A percentile compares a stretch with the other conserved stretches of the same genome.
Evolutionary conservation across 1,140 invertebrate genomes (phyloP).

Genomic region (Penaeus vannamei): DNA sequence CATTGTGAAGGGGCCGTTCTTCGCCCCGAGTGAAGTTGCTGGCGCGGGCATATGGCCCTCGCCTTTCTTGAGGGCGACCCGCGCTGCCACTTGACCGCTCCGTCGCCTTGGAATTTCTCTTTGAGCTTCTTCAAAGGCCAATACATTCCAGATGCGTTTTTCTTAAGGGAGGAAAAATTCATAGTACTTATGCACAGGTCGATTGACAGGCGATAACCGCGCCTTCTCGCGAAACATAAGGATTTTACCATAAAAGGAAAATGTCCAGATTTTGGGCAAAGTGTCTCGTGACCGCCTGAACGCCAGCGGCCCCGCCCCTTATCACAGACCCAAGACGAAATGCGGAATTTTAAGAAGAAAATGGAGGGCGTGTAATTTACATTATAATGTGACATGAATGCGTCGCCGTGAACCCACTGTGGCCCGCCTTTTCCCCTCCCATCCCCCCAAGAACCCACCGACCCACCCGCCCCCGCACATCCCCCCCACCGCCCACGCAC

Average conservation of each 20-base stretch:
- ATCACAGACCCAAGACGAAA: slow-evolving; percentile 43
- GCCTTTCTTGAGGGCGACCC: too few relatives aligned
- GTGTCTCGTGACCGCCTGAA: not conserved
- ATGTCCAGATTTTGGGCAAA: slow-evolving; percentile 21
- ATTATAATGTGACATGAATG: slow-evolving; percentile 40
- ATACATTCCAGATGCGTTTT: too few relatives aligned
- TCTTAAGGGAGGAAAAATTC: too few relatives aligned
- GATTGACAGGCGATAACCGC: too few relatives aligned
- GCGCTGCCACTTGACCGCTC: too few relatives aligned
- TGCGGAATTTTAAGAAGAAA: slow-evolving; percentile 45
- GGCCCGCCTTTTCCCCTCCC: slow-evolving; percentile 4
- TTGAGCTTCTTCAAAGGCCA: too few relatives aligned
- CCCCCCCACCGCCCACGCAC: not conserved
- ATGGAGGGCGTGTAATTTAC: slow-evolving; percentile 49
- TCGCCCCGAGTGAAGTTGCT: too few relatives aligned
- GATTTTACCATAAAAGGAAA: not conserved
- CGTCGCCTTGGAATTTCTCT: too few relatives aligned
- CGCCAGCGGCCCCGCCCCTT: not conserved
- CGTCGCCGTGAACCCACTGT: not conserved
- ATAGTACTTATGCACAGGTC: too few relatives aligned
- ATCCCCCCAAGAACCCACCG: not conserved
- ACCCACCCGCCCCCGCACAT: not conserved
- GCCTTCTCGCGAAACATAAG: too few relatives aligned
- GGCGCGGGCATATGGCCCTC: slow-evolving; percentile 35
- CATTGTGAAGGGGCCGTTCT: too few relatives aligned